A percentile compares a stretch with the other conserved stretches of the same genome.
Evolutionary conservation across 1,140 invertebrate genomes (phyloP).

Genomic region (Drosophila pachea): DNA sequence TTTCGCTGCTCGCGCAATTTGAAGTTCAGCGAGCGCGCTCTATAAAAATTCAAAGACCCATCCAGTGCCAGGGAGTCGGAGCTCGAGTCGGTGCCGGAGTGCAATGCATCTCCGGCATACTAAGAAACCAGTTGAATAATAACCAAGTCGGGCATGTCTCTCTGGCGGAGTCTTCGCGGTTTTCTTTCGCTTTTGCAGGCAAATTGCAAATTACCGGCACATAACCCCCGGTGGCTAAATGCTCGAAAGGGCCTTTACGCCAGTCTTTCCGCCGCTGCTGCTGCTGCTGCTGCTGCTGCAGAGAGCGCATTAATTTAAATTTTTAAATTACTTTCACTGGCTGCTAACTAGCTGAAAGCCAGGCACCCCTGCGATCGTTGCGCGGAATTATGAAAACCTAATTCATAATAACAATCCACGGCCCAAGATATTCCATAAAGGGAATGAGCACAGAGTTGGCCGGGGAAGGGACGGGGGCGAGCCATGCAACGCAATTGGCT

Average conservation of each 20-base stretch:
- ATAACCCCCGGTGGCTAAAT: conserved; percentile 61
- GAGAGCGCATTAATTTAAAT: conserved; percentile 65
- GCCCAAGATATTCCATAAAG: no score
- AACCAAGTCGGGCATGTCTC: conserved; percentile 48
- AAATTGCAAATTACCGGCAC: conserved; percentile 72
- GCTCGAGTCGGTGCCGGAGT: conserved; percentile 1
- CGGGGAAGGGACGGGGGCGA: no score
- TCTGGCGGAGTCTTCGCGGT: conserved; percentile 7
- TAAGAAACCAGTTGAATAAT: conserved; percentile 74
- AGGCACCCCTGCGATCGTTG: conserved; percentile 45
- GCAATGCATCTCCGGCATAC: conserved; percentile 49
- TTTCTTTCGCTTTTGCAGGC: conserved; percentile 24
- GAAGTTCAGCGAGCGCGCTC: conserved; percentile 64
- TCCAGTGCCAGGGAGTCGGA: conserved; percentile 1
- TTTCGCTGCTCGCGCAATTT: conserved; percentile 53
- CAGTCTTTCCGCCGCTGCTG: conserved; percentile 1
- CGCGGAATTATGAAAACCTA: conserved; percentile 61
- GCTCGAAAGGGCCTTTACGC: conserved; percentile 24
- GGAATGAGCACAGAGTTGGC: no score
- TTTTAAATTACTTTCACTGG: conserved; percentile 65
- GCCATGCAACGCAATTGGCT: conserved; percentile 7
- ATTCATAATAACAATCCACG: conserved; percentile 28
- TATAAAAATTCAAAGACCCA: conserved; percentile 34
- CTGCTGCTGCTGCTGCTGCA: conserved; percentile 1
- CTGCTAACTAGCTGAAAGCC: conserved; percentile 45